These are phyloP conservation scores for Calameuta pallipes DNA, from an alignment of 2,888 invertebrate species.

Conservation along the genomic window DNA sequence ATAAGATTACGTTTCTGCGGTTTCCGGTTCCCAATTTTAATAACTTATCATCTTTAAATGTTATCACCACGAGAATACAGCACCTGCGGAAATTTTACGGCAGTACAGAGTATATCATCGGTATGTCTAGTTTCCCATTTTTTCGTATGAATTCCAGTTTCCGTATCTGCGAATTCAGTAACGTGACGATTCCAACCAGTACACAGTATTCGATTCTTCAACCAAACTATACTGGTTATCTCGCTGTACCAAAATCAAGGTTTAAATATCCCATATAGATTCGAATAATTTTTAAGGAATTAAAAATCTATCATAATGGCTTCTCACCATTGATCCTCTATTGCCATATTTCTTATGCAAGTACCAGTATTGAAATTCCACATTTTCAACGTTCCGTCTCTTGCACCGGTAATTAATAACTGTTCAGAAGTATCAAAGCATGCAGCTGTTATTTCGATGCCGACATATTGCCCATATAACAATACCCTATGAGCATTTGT, in stretches of 20 bases:
- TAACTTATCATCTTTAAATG: not conserved
- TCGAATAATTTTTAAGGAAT: not conserved
- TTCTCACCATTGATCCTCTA: constrained; percentile 72
- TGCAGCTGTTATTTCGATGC: constrained; percentile 81
- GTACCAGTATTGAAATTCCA: constrained; percentile 89
- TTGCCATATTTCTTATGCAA: constrained; percentile 76
- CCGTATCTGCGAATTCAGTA: constrained; percentile 75
- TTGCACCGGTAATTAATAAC: constrained; percentile 81
- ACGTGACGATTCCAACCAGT: constrained; percentile 83
- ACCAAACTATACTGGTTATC: constrained; percentile 69
- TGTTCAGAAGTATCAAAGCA: constrained; percentile 81
- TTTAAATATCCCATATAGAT: not conserved
- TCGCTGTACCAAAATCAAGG: constrained; percentile 55
- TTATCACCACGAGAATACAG: not conserved
- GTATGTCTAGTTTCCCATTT: constrained; percentile 79
- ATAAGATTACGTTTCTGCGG: not conserved
- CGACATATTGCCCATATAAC: constrained; percentile 74
- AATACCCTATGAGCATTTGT: constrained; percentile 77
- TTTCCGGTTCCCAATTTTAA: not conserved
- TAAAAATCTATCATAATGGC: constrained; percentile 61
- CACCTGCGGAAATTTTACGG: constrained; percentile 70
- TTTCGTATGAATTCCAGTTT: constrained; percentile 71
- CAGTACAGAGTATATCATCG: constrained; percentile 81
- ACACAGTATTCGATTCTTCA: constrained; percentile 74
- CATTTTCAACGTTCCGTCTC: constrained; percentile 81